Percentiles rank a stretch among this genome's conserved stretches.
phyloP scores from a whole-genome alignment of 1,140 invertebrate species.

The Solen grandis region DNA sequence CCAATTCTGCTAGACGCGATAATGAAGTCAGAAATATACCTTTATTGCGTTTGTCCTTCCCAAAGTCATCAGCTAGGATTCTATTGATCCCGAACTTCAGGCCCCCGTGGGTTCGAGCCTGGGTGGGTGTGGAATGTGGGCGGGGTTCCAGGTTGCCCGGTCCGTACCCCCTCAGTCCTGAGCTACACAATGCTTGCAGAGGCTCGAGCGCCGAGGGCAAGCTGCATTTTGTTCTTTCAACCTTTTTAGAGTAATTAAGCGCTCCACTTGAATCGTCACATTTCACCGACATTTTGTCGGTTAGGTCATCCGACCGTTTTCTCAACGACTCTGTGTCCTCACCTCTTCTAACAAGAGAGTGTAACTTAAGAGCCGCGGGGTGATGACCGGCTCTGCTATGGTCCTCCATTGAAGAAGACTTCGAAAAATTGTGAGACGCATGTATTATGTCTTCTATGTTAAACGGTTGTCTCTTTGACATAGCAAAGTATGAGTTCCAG shows the following conservation, averaged over 20 bases:
- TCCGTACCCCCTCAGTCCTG: slow-evolving; percentile 24
- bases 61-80: slow-evolving; percentile 49
- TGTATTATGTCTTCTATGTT: slow-evolving; percentile 44
- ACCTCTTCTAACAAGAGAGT: too few relatives aligned
- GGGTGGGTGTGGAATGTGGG: not conserved
- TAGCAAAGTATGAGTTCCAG: slow-evolving; percentile 35
- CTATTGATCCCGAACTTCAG: slow-evolving; percentile 52
- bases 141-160: not conserved
- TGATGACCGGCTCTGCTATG: too few relatives aligned
- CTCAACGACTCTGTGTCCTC: not conserved
- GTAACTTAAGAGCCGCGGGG: too few relatives aligned
- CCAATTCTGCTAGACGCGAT: too few relatives aligned
- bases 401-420: not conserved
- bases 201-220: slow-evolving; percentile 45
- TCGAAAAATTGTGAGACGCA: not conserved
- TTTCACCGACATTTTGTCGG: not conserved
- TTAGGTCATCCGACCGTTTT: not conserved
- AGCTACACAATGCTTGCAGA: slow-evolving; percentile 40
- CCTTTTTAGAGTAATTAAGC: slow-evolving; percentile 26
- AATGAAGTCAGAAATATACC: too few relatives aligned
- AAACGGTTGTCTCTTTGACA: slow-evolving; percentile 21
- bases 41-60: slow-evolving; percentile 35
- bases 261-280: not conserved
- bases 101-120: not conserved
- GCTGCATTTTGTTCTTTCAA: slow-evolving; percentile 14